Evolutionary conservation across 35 echinoderm and acorn worm genomes (phyloP), one percentile per base, ranked within the genome.

Genomic region (Eucidaris tribuloides): DNA sequence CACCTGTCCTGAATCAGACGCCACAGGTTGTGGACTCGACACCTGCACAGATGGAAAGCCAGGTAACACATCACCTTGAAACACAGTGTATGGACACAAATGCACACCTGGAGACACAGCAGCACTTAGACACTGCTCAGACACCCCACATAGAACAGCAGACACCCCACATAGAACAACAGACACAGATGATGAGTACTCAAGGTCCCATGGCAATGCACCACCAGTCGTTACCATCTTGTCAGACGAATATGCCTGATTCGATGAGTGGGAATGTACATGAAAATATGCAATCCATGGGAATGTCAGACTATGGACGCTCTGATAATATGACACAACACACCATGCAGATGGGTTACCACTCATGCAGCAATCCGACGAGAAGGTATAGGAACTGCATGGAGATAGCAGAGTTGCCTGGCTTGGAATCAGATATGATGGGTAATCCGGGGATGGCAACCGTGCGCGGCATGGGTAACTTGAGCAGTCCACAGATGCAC

Each of bases 361-460:
- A 68, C 24, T 37, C 82, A 18, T 84, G 45, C 82, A 62, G 87
- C 43, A 94, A 94, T 38, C 78, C 87, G 24, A 36, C 37, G 41
- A 74, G 41, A 22, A 38, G 68, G 68, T 74, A 41, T n/a, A 44
- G 68, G 1, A 74, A 41, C 42, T 94, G 92, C 56, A 94, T 94
- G 92, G 86, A 94, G 41, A 94, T 94, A 59, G 81, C 92, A 58
- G 92, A 94, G 43, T 68, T 78, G 17, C 84, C 68, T 27, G 44
- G 55, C 17, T 38, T 88, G 7, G 85, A 88, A 40, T 35, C 58
- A 29, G 56, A 80, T 44, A 82, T 94, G 92, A 89, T 84, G 55
- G 72, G 78, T 46, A 85, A 80, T 11, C 43, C 88, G 17, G 61
- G 41, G 11, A 85, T 49, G 32, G 54, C 63, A 56, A 66, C 79